Base-by-base conservation (phyloP, 2,797 vertebrate genomes). In the Chromobotia macracanthus region DNA sequence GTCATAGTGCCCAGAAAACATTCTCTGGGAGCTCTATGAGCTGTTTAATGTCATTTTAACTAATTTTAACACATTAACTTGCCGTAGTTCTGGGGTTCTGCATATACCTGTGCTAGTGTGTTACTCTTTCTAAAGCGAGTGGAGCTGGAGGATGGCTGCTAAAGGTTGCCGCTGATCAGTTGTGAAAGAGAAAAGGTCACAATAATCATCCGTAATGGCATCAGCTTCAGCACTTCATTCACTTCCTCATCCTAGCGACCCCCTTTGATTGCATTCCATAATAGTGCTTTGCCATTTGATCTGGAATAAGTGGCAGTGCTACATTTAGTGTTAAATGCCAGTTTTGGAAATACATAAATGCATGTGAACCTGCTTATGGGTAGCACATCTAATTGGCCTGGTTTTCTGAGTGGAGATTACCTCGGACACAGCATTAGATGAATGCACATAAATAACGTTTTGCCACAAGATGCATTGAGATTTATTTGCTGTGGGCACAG, bases 171-270 rank as follows among this genome's bases (percentile, higher is more conserved):
- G 70, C 82, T 88, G 90, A 92, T 84, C 93, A 91, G 77, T 3
- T 48, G 94, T 90, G 91, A 93, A 94, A 89, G 88, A 84, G 88
- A 96, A 96, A 97, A 96, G 95, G 95, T 95, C 93, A 95, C 82
- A 87, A 84, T 91, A 87, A 87, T 92, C 90, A 80, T 85, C 89
- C 87, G 86, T 86, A 81, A 84, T 87, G 86, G 89, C 84, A 70
- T 88, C 84, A 85, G 89, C 89, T 88, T 87, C 87, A 82, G 65
- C 80, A 19, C 53, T 77, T 65, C 66, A 28, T 28, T 28, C 84
- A 80, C 85, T 80, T 83, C 80, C 79, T 65, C 83, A 44, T 28
- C 35, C 63, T 28, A 50, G 70, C 53, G 75, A 70, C 75, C 65
- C 50, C 78, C 72, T 63, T 77, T 76, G 25, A 81, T 86, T 75